Base-by-base conservation (phyloP, 2,888 invertebrate species). In the Rhogogaster chlorosoma region DNA sequence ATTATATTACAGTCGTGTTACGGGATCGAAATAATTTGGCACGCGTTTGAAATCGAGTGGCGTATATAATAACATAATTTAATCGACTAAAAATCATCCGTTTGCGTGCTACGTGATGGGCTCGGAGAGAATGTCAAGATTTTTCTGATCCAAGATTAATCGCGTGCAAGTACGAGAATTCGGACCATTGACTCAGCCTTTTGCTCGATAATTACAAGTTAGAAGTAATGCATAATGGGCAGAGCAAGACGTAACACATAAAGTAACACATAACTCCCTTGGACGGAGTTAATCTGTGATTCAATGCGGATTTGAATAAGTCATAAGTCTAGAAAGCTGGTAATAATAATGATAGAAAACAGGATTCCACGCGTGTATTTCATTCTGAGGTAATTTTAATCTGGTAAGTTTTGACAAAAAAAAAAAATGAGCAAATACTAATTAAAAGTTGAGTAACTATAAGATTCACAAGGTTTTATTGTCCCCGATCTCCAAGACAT, bases 251-350 rank as follows among this genome's bases (percentile, higher is more conserved):
- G 73, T 42, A 42, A 42, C n/a, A n/a, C 32, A 6, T 53, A n/a
- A 26, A 22, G 45, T 77, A 36, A 15, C 1, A 5, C 22, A 26
- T 53, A 53, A 6, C n/a, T n/a, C 67, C 12, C 32, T 42, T n/a
- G 32, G 26, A 53, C 29, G 53, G 29, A 77, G 29, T 12, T 53
- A 53, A 77, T 53, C 77, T 53, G 53, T 77, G 53, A 49, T 77
- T 53, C 18, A 53, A 53, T 73, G 18, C 32, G n/a, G 77, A 77
- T 77, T 53, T 77, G 53, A 53, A 49, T 49, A 53, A 53, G 29
- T 32, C 77, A 77, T 32, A 53, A 53, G 18, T 77, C 18, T 73
- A 77, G 77, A 77, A 77, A 77, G 77, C 77, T 77, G 22, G 49
- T 77, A n/a, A 42, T 15, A 42, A 70, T 70, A 36, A 73, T 73